A percentile compares a stretch with the other conserved stretches of the same genome.
These are phyloP conservation scores for Diplodus puntazzo DNA, from an alignment of 2,797 vertebrate species.

Conservation along the genomic window DNA sequence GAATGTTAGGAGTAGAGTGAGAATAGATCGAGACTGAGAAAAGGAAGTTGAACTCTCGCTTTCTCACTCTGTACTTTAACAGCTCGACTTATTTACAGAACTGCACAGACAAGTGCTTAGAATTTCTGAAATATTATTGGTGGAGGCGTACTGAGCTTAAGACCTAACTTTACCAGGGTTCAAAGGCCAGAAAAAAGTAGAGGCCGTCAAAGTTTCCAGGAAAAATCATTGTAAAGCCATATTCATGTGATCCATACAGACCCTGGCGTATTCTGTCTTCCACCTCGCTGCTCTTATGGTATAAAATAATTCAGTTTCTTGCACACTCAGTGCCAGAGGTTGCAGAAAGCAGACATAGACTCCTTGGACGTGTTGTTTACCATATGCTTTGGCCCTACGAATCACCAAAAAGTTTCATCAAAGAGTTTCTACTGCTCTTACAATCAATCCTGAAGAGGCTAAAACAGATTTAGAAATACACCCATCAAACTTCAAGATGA, in stretches of 20 bases:
- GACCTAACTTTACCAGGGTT: conserved; percentile 36
- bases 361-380: neutral
- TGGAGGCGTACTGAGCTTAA: conserved; percentile 42
- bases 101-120: conserved; percentile 14
- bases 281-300: conserved; percentile 4
- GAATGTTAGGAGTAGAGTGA: neutral
- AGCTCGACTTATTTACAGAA: conserved; percentile 11
- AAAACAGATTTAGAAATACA: conserved; percentile 37
- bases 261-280: conserved; percentile 23
- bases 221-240: conserved; percentile 27
- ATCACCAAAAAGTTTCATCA: conserved; percentile 10
- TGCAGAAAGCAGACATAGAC: conserved; percentile 6
- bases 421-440: conserved; percentile 2
- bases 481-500: conserved; percentile 42
- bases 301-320: conserved; percentile 32
- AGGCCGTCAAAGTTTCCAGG: conserved; percentile 16
- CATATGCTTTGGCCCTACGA: neutral
- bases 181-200: conserved; percentile 40
- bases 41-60: neutral
- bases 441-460: conserved; percentile 12
- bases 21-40: neutral
- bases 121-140: conserved; percentile 36
- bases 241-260: conserved; percentile 33
- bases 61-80: conserved; percentile 15
- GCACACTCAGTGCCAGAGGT: conserved; percentile 4